Evolutionary conservation across 2,888 invertebrate species (phyloP), one percentile per base, ranked within the genome.

Genomic region (Mylabris sibirica): DNA sequence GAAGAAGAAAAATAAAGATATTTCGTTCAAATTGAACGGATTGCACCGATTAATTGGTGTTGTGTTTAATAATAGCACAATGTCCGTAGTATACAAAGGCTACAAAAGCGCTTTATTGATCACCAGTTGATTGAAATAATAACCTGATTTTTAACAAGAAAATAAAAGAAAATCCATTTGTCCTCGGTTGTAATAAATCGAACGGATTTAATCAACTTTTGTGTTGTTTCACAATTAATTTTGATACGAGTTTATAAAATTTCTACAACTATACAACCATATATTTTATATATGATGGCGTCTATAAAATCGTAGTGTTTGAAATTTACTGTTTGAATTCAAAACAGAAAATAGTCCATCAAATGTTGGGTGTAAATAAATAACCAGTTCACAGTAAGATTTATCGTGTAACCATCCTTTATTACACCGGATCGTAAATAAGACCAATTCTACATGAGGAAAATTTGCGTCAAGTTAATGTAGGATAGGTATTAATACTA

Each of bases 321-420:
- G 60, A 64, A 60, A 66, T 41, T 72, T 53, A 66, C 59, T 60
- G 62, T 63, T 69, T 64, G 62, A 63, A 60, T 22, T 59, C 57
- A 62, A 24, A 59, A 64, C 59, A 20, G 68, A 69, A 72, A 70
- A 73, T 71, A 69, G 73, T 71, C 73, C 67, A 73, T 73, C 73
- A 73, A 73, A 73, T 63, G 67, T 57, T 66, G 12, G 63, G 60
- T 67, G 68, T 67, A 69, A 72, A 72, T 72, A 72, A 72, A 72
- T 72, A 72, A 72, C 71, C 67, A 69, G 64, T 66, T 68, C 62
- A 66, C 62, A n/a, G 62, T 65, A 67, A 72, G 71, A 72, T 72
- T 72, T 72, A 72, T 72, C 65, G 69, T 67, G 65, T 44, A 64
- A 67, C 69, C 70, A 67, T 63, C 66, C 67, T 72, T 72, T 72